phyloP scores from a whole-genome alignment of 2,888 invertebrate species.

The Amblyjoppa proteus region DNA sequence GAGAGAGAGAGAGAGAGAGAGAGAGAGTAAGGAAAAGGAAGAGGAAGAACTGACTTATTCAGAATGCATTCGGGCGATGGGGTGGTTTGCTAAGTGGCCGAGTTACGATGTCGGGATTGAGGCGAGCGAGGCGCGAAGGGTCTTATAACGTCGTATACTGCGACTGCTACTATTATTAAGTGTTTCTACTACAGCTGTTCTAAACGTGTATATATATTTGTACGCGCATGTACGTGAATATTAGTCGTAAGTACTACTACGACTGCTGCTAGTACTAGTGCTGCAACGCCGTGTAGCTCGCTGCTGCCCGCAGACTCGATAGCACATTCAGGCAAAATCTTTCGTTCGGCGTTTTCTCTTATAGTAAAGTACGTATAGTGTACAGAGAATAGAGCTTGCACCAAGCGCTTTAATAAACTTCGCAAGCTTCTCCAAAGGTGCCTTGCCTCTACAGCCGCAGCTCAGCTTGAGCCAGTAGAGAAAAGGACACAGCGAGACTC shows the following conservation, averaged over 20 bases:
- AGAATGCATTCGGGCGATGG: slow-evolving; percentile 69
- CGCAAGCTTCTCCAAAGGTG: slow-evolving; percentile 68
- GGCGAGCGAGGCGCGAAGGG: slow-evolving; percentile 35
- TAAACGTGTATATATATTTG: not conserved
- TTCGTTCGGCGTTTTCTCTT: slow-evolving; percentile 58
- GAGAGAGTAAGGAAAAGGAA: slow-evolving; percentile 8
- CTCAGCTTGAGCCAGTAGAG: slow-evolving; percentile 7
- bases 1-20: slow-evolving; percentile 15
- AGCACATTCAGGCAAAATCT: slow-evolving; percentile 70
- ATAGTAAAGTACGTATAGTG: slow-evolving; percentile 16
- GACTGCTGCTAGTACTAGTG: not conserved
- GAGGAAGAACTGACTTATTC: slow-evolving; percentile 73
- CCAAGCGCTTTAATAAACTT: slow-evolving; percentile 75
- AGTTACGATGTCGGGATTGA: slow-evolving; percentile 70
- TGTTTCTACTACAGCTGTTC: not conserved
- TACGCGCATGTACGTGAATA: not conserved
- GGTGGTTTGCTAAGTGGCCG: slow-evolving; percentile 70
- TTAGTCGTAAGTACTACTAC: not conserved
- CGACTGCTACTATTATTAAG: not conserved
- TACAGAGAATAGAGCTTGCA: slow-evolving; percentile 39
- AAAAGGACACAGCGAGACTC: slow-evolving; percentile 37
- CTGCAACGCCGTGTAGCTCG: not conserved
- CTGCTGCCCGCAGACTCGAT: slow-evolving; percentile 26
- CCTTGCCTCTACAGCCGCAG: slow-evolving; percentile 14
- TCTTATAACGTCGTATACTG: slow-evolving; percentile 31